Conservation (phyloP, 2,797 vertebrate genomes). For the Epinephelus coioides region DNA sequence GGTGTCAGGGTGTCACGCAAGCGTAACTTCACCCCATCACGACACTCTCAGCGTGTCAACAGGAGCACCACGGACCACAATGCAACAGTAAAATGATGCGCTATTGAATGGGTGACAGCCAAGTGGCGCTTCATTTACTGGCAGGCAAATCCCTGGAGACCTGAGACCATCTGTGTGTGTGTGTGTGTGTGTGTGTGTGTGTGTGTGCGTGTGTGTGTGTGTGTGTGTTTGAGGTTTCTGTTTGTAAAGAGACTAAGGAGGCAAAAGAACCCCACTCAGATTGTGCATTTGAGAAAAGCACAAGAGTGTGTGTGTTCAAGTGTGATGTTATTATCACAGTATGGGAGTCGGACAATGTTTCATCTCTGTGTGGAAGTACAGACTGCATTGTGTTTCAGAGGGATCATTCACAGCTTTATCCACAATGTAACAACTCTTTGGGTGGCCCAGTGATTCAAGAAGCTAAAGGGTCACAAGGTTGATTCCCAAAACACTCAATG, state of each 20-base stretch:
- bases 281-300: neutral
- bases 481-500: neutral
- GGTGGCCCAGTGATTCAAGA: neutral
- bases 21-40: constrained; percentile 48
- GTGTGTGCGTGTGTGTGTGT: constrained; percentile 1
- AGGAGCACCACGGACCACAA: constrained; percentile 20
- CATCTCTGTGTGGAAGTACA: neutral
- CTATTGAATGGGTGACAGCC: constrained; percentile 39
- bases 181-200: constrained; percentile 9
- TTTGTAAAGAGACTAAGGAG: neutral
- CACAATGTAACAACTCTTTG: neutral
- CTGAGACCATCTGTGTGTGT: constrained; percentile 7
- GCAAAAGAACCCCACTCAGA: neutral
- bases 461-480: neutral
- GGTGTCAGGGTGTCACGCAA: constrained; percentile 44
- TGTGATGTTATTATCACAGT: neutral
- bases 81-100: constrained; percentile 62
- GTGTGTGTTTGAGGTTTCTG: neutral
- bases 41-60: constrained; percentile 47
- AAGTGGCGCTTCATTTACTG: constrained; percentile 41
- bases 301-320: neutral
- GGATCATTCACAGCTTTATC: neutral
- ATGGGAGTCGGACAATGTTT: neutral
- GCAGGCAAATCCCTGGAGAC: constrained; percentile 40
- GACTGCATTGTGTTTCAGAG: neutral